Conservation (phyloP, 2,888 invertebrate genomes). For the Leptura quadrifasciata region DNA sequence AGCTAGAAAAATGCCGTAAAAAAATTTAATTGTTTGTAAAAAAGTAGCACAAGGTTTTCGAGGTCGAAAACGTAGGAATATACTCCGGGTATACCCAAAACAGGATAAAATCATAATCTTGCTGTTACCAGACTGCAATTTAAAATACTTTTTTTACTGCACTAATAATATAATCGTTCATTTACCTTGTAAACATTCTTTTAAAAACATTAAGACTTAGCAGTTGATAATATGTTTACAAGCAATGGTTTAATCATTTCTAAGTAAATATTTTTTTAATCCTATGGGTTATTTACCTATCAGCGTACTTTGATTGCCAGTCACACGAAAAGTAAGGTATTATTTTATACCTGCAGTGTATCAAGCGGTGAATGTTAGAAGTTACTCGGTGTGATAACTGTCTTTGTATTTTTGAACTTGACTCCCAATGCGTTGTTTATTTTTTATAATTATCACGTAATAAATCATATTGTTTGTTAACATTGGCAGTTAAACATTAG, state of each 20-base stretch:
- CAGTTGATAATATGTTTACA: neutral
- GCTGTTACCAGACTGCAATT: too few species aligned
- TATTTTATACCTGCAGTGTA: too few species aligned
- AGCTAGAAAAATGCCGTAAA: too few species aligned
- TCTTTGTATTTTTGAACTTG: neutral
- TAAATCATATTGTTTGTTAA: constrained; percentile 11
- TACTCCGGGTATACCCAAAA: too few species aligned
- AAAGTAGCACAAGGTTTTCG: too few species aligned
- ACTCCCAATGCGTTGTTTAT: neutral
- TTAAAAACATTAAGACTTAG: neutral
- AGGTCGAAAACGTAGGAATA: too few species aligned
- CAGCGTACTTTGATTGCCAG: too few species aligned
- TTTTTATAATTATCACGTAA: constrained; percentile 19
- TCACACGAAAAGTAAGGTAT: too few species aligned
- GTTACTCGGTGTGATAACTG: neutral
- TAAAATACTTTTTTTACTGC: too few species aligned
- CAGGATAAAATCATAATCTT: too few species aligned
- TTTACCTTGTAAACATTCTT: neutral
- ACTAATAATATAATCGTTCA: neutral
- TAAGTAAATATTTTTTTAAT: neutral
- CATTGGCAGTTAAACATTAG: constrained; percentile 16
- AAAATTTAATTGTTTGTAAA: too few species aligned
- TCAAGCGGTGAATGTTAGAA: neutral
- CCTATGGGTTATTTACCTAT: neutral
- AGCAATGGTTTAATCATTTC: neutral